These are phyloP conservation scores for Eriosoma lanigerum DNA, from an alignment of 1,140 invertebrate species.

Conservation along the genomic window DNA sequence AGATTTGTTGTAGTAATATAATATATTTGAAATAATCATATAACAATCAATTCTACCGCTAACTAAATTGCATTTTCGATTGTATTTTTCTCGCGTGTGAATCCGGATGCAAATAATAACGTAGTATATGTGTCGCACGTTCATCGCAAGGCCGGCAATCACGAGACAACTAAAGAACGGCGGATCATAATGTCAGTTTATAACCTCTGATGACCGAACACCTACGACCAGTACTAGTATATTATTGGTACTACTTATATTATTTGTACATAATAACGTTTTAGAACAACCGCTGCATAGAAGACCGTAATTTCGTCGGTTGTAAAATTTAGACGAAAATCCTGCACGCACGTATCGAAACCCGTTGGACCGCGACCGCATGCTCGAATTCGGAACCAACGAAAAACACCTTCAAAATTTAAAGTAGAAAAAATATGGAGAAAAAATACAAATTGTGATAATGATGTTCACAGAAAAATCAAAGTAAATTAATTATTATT, in stretches of 20 bases:
- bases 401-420: not conserved
- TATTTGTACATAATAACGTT: not conserved
- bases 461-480: not conserved
- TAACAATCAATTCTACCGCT: no score
- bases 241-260: not conserved
- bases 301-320: not conserved
- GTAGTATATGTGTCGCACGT: no score
- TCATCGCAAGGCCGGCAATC: slow-evolving; percentile 6
- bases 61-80: no score
- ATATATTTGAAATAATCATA: no score
- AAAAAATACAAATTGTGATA: not conserved
- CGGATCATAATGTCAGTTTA: not conserved
- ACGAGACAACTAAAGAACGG: not conserved
- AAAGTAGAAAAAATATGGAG: slow-evolving; percentile 12
- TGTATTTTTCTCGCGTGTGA: not conserved
- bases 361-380: slow-evolving; percentile 20
- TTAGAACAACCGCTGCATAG: not conserved
- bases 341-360: slow-evolving; percentile 13
- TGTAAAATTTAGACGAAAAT: slow-evolving; percentile 5
- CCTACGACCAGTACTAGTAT: not conserved
- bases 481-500: slow-evolving; percentile 26
- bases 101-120: slow-evolving; percentile 5
- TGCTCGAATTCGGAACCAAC: not conserved
- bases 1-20: no score
- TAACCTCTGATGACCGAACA: not conserved